phyloP scores from a whole-genome alignment of 1,140 invertebrate species.

The Sitobion miscanthi region DNA sequence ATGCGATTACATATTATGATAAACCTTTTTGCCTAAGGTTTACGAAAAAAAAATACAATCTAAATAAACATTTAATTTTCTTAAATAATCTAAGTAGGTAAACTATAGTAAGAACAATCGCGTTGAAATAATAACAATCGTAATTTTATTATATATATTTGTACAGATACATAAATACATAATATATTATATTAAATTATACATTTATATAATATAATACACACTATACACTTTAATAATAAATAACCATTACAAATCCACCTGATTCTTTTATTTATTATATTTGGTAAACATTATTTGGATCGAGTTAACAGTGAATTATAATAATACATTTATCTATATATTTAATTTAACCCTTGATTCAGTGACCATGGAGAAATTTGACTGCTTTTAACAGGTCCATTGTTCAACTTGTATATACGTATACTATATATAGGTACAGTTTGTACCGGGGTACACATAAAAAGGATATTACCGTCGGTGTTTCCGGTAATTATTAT shows the following conservation, averaged over 20 bases:
- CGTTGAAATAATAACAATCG: background rate
- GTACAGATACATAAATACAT: background rate
- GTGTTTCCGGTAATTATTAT: constrained; percentile 52
- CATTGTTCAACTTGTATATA: constrained; percentile 47
- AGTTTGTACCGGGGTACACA: background rate
- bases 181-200: background rate
- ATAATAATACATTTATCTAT: constrained; percentile 8
- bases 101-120: background rate
- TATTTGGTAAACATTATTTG: background rate
- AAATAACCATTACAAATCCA: background rate
- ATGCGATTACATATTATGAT: background rate
- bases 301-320: background rate
- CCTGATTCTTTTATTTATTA: background rate
- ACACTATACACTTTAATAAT: background rate
- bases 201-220: background rate
- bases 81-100: background rate
- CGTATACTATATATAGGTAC: background rate
- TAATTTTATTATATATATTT: background rate
- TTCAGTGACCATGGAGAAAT: constrained; percentile 51
- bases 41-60: background rate
- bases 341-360: constrained; percentile 40
- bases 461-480: constrained; percentile 56
- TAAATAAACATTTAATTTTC: background rate
- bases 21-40: background rate
- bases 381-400: constrained; percentile 45